Evolutionary conservation across 2,888 invertebrate species (phyloP).

Genomic region (Chaetogeoica ovagalla): DNA sequence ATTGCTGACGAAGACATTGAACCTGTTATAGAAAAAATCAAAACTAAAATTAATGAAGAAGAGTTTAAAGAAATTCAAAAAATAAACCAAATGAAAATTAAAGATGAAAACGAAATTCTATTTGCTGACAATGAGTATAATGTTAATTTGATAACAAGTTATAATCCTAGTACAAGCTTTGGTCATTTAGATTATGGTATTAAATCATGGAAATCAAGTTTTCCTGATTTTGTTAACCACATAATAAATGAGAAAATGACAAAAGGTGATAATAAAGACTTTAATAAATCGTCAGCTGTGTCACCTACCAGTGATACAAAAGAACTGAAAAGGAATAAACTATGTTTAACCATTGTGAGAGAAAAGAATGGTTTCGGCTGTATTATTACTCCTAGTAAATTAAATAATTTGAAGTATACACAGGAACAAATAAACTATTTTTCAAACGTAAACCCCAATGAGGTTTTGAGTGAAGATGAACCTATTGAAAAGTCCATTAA

Average conservation of each 20-base stretch:
- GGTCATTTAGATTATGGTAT: neutral
- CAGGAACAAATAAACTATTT: neutral
- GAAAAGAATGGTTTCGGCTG: neutral
- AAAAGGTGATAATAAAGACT: neutral
- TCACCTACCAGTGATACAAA: neutral
- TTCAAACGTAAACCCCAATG: neutral
- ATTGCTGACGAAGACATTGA: neutral
- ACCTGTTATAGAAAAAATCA: slow-evolving; percentile 25
- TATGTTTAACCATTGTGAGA: neutral
- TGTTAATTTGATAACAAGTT: slow-evolving; percentile 11
- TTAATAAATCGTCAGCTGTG: neutral
- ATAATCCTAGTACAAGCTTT: neutral
- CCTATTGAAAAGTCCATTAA: too few relatives aligned
- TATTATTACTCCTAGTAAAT: neutral
- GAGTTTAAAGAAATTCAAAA: slow-evolving; percentile 8
- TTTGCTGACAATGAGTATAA: neutral
- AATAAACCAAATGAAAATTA: slow-evolving; percentile 7
- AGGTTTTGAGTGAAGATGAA: neutral
- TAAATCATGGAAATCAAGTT: slow-evolving; percentile 8
- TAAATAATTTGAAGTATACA: neutral
- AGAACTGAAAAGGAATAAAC: neutral
- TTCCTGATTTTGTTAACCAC: neutral
- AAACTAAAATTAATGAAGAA: slow-evolving; percentile 20
- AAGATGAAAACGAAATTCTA: slow-evolving; percentile 1
- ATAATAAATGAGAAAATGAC: neutral